Conservation (phyloP, 2,888 invertebrate genomes). For the Leptinotarsa haldemani region DNA sequence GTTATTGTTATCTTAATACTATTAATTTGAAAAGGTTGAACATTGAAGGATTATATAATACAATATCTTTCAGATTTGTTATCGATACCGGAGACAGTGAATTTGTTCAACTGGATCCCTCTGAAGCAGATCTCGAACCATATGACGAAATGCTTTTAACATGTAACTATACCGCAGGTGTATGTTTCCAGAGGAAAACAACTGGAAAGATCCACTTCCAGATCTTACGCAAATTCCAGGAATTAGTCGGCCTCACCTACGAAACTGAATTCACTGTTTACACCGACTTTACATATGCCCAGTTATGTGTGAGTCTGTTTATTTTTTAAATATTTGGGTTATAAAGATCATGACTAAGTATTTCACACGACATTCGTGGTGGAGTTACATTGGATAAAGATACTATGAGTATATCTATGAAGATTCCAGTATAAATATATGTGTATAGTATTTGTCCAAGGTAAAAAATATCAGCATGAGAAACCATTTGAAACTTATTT, state of each 20-base stretch:
- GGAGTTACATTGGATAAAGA: too few relatives aligned
- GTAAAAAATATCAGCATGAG: too few relatives aligned
- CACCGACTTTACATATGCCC: slow-evolving; percentile 47
- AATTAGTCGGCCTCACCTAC: slow-evolving; percentile 47
- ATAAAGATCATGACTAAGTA: too few relatives aligned
- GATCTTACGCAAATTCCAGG: slow-evolving; percentile 44
- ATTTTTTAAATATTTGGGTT: too few relatives aligned
- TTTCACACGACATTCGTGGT: too few relatives aligned
- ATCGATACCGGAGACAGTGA: slow-evolving; percentile 34
- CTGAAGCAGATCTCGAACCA: slow-evolving; percentile 47
- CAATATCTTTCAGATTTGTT: slow-evolving; percentile 43
- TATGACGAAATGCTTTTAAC: slow-evolving; percentile 46
- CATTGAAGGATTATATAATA: not conserved
- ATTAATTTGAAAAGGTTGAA: too few relatives aligned
- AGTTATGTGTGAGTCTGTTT: slow-evolving; percentile 51
- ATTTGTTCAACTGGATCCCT: slow-evolving; percentile 44
- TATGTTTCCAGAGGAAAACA: slow-evolving; percentile 42
- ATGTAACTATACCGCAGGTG: slow-evolving; percentile 44
- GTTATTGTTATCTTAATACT: too few relatives aligned
- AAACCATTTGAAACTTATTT: too few relatives aligned
- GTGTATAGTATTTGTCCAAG: too few relatives aligned
- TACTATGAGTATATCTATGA: too few relatives aligned
- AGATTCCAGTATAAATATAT: too few relatives aligned
- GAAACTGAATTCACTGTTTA: slow-evolving; percentile 43
- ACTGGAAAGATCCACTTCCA: slow-evolving; percentile 44